Evolutionary conservation across 1,140 invertebrate species (phyloP).

Genomic region (Meloidogyne floridensis): DNA sequence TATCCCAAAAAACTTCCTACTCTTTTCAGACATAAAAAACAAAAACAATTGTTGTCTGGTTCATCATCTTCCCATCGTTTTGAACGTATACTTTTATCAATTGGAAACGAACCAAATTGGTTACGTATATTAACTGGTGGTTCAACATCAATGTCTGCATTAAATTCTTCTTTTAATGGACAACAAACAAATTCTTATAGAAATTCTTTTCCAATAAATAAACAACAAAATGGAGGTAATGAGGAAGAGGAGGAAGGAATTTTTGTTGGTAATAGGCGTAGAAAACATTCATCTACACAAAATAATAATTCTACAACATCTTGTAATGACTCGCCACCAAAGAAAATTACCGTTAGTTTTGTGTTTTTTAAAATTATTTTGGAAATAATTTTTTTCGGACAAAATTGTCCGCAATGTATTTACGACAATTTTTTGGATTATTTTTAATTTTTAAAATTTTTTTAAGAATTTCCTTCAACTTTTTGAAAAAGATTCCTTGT

Average conservation of each 20-base stretch:
- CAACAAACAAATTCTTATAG: neutral
- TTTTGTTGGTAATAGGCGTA: no score
- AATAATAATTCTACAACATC: no score
- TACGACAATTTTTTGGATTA: no score
- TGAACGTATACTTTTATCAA: slow-evolving; percentile 46
- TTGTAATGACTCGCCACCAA: no score
- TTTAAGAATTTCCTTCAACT: no score
- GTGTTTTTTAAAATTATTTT: no score
- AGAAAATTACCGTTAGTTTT: no score
- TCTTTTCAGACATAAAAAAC: slow-evolving; percentile 52
- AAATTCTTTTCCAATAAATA: slow-evolving; percentile 2
- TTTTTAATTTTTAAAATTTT: no score
- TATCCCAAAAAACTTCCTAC: neutral
- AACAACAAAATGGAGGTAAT: neutral
- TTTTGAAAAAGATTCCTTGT: no score
- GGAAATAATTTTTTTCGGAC: no score
- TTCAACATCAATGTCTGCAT: slow-evolving; percentile 15
- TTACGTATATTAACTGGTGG: slow-evolving; percentile 42
- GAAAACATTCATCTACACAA: no score
- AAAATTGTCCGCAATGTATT: neutral
- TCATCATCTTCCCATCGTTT: slow-evolving; percentile 46
- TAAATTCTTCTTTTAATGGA: neutral
- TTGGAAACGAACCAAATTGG: slow-evolving; percentile 51
- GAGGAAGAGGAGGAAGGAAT: neutral
- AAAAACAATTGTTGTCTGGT: slow-evolving; percentile 47